Base-by-base conservation (phyloP, 2,113 vertebrate genomes). In the Myanophis thanlyinensis region DNA sequence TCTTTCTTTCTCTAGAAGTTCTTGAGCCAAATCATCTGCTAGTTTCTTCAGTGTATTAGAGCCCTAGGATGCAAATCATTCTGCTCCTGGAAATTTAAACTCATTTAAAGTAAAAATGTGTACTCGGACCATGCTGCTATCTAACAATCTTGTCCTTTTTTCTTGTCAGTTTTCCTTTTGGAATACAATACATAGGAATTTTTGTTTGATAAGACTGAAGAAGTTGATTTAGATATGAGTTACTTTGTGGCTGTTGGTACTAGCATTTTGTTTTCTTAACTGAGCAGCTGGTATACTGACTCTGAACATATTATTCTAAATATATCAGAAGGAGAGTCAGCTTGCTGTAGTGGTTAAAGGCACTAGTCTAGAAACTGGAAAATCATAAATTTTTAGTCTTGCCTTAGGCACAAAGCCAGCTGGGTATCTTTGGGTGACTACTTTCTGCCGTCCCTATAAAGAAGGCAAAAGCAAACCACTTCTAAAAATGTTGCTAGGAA, bases 1-100 rank as follows among this genome's bases (percentile, higher is more conserved):
- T 44, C 88, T 53, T 96, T 89, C 94, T 93, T 46, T 44, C 91
- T 1, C 11, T 35, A 73, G n/a, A 35, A 73, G 2, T 73, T 40
- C n/a, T 73, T 73, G 13, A 73, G n/a, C 67, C 67, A 73, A 40
- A 73, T 73, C 5, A 20, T 73, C 5, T 6, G n/a, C 67, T 73
- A 73, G n/a, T 73, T 73, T 35, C 15, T 73, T 73, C 67, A 73
- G 20, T 73, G 5, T n/a, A 1, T 35, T n/a, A 73, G 67, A 35
- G 15, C 40, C 15, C 13, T 73, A 40, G 67, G n/a, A 73, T 73
- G 67, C n/a, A 73, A 35, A 35, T 2, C 67, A 73, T 73, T 73
- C 15, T 73, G n/a, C 13, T 73, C 67, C n/a, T 73, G n/a, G n/a
- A 73, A 15, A 40, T 73, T 73, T 73, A 73, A 73, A 2, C 5